phyloP scores from a whole-genome alignment of 2,113 vertebrate species.

The Chamaea fasciata region DNA sequence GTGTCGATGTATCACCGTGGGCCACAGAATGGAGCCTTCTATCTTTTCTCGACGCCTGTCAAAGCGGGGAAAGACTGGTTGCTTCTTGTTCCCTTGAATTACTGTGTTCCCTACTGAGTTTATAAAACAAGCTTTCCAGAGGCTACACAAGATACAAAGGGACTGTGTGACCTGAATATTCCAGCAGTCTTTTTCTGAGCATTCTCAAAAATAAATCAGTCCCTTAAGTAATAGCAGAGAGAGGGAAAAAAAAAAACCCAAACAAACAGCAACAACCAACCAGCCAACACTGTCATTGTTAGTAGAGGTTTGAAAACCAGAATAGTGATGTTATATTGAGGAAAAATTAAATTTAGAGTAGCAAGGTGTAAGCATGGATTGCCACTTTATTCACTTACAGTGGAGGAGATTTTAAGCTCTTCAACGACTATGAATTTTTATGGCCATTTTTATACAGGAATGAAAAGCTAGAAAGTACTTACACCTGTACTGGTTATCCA shows the following conservation, averaged over 20 bases:
- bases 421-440: not conserved
- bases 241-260: not conserved
- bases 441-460: rapidly evolving
- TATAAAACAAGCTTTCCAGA: not conserved
- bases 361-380: not conserved
- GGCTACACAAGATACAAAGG: not conserved
- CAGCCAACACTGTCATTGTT: not conserved
- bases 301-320: not conserved
- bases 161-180: not conserved
- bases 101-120: not conserved
- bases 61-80: not conserved
- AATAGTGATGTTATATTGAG: not conserved
- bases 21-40: not conserved
- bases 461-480: not conserved
- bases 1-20: not conserved
- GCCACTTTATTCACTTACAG: not conserved
- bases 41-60: not conserved
- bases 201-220: not conserved
- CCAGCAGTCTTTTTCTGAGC: not conserved
- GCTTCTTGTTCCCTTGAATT: not conserved
- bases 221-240: not conserved
- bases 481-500: not conserved
- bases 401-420: not conserved
- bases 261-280: not conserved
- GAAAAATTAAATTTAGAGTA: not conserved